Percentiles rank a stretch among this genome's conserved stretches.
Evolutionary conservation across 1,140 invertebrate species (phyloP).

Genomic region (Laupala kohalensis): DNA sequence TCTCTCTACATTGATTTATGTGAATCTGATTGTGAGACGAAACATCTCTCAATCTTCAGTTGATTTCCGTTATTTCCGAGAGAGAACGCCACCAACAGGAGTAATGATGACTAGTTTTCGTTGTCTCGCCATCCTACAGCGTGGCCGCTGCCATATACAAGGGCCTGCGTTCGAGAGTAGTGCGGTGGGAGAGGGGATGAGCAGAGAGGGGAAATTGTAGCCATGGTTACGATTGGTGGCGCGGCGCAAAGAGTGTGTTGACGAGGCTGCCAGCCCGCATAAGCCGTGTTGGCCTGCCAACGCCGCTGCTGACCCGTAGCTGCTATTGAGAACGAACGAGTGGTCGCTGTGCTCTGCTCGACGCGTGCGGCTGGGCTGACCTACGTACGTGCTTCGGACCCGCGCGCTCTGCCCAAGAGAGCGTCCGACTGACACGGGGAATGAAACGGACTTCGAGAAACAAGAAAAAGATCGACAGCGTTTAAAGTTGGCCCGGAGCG

Average conservation of each 20-base stretch:
- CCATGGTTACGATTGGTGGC: neutral
- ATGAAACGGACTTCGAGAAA: neutral
- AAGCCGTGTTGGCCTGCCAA: neutral
- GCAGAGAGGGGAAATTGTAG: neutral
- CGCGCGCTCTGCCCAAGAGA: neutral
- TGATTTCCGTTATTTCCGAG: neutral
- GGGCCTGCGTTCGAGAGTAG: constrained; percentile 2
- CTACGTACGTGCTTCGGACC: no score
- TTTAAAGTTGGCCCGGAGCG: no score
- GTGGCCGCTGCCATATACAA: neutral
- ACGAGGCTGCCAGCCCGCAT: neutral
- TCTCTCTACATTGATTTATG: no score
- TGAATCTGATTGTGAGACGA: no score
- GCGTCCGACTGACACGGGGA: neutral
- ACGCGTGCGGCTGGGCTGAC: no score
- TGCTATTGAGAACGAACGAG: neutral
- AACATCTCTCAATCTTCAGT: no score
- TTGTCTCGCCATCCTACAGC: no score
- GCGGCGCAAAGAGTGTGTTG: neutral
- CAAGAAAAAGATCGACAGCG: no score
- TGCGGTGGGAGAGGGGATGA: neutral
- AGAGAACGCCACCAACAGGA: neutral
- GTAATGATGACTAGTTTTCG: neutral
- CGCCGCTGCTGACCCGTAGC: neutral
- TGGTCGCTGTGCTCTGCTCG: neutral